phyloP scores from a whole-genome alignment of 1,140 invertebrate species.

The Drosophila yakuba region DNA sequence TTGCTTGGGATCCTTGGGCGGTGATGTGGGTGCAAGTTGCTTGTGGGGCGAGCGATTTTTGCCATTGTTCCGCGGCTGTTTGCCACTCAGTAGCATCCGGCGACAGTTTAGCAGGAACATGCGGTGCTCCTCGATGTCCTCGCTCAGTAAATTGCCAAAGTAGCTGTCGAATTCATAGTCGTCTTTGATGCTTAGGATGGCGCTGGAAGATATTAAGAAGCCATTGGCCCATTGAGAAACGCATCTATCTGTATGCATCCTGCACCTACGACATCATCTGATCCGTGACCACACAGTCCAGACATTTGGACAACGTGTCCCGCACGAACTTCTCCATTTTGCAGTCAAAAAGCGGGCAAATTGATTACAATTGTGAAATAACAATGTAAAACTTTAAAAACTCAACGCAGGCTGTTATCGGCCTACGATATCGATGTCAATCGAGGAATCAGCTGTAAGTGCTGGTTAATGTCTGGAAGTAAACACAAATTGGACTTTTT shows the following conservation, averaged over 20 bases:
- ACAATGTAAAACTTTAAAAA: conserved; percentile 5
- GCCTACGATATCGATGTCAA: neutral
- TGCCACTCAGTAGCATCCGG: conserved; percentile 85
- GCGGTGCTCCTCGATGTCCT: conserved; percentile 87
- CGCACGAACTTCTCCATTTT: conserved; percentile 79
- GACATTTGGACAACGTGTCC: conserved; percentile 84
- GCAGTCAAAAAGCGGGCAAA: neutral
- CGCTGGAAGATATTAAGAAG: conserved; percentile 84
- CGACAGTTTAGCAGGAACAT: conserved; percentile 88
- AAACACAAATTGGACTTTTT: too few species aligned
- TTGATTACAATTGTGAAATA: conserved; percentile 25
- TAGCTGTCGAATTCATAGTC: conserved; percentile 89
- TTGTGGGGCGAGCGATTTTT: conserved; percentile 33
- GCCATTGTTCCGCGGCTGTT: conserved; percentile 79
- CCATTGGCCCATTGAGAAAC: conserved; percentile 5
- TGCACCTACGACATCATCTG: conserved; percentile 88
- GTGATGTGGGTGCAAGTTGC: conserved; percentile 8
- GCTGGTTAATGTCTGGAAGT: neutral
- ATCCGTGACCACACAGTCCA: conserved; percentile 88
- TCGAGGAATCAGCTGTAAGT: neutral
- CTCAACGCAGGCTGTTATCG: conserved; percentile 10
- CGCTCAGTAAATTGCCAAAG: conserved; percentile 88
- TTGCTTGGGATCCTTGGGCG: neutral
- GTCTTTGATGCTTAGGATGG: conserved; percentile 88
- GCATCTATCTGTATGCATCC: neutral